Base-by-base conservation (phyloP, 2,888 invertebrate species). In the Andrena hattorfiana region DNA sequence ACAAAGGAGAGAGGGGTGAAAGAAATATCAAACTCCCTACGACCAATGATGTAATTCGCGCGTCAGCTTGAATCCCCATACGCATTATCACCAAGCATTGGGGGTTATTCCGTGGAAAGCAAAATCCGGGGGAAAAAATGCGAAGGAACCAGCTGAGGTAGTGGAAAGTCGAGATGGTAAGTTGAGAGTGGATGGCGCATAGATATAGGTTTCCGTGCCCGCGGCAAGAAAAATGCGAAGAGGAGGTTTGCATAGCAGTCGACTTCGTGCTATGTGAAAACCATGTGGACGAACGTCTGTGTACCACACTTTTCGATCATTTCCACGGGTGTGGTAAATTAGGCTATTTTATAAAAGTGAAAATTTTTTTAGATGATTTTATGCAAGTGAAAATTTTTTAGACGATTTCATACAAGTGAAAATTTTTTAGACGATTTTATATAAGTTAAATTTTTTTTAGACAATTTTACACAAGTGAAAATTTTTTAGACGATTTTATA, bases 91-190 rank as follows among this genome's bases (percentile, higher is more conserved):
- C 35, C 48, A 66, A 68, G 66, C 72, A 72, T 60, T 42, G 42
- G 70, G 63, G 74, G 63, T 74, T 82, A 70, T 68, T 64, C 68
- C 71, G 48, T 60, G 68, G 71, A 74, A 71, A 74, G 77, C 75
- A 63, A 67, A 83, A 84, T 79, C 75, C 68, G 56, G 32, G 78
- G 78, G 72, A 42, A 84, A 84, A 83, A 79, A 83, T 79, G 83
- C 60, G 83, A 72, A 69, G 77, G 83, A 84, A 83, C 83, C 82
- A 79, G 83, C 78, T 78, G 77, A 83, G 74, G 75, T 69, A 60
- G 76, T 80, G 78, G 79, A 85, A 85, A 86, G 85, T 74, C 80
- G 77, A 82, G 77, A 85, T 85, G 82, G 82, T 85, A 86, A 86
- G 75, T 80, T 35, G 78, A 85, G 80, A 83, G 85, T 85, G 82